Conservation (phyloP, 2,888 invertebrate species). For the Hylaea fasciaria region DNA sequence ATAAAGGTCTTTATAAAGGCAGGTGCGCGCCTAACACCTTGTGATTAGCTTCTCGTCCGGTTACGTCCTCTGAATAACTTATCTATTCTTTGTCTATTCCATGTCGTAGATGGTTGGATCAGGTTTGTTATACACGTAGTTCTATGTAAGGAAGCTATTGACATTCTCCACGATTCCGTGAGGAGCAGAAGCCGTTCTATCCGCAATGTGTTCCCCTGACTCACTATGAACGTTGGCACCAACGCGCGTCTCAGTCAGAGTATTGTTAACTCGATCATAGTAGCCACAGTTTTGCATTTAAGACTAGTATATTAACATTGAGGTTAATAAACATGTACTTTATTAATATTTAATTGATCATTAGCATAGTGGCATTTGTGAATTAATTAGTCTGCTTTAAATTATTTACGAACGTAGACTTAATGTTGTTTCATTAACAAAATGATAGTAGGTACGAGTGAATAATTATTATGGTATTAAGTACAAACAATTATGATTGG, state of each 20-base stretch:
- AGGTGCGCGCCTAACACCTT: conserved; percentile 75
- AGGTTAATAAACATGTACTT: not conserved
- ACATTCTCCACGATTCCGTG: conserved; percentile 54
- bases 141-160: conserved; percentile 60
- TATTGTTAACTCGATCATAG: too few species aligned
- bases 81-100: conserved; percentile 63
- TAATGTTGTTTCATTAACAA: not conserved
- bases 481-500: not conserved
- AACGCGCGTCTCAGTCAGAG: not conserved
- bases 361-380: not conserved
- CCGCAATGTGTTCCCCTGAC: conserved; percentile 24
- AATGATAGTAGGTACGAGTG: not conserved
- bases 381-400: not conserved
- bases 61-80: conserved; percentile 69
- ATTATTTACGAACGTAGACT: not conserved
- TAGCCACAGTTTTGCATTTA: too few species aligned
- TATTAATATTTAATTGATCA: not conserved
- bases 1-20: conserved; percentile 49
- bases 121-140: conserved; percentile 32
- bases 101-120: conserved; percentile 41
- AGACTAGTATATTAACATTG: too few species aligned
- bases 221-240: conserved; percentile 15
- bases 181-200: conserved; percentile 12
- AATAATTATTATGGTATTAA: conserved; percentile 5
- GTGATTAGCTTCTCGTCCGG: conserved; percentile 74